phyloP scores from a whole-genome alignment of 2,888 invertebrate genomes.

The Tipula vernalis region DNA sequence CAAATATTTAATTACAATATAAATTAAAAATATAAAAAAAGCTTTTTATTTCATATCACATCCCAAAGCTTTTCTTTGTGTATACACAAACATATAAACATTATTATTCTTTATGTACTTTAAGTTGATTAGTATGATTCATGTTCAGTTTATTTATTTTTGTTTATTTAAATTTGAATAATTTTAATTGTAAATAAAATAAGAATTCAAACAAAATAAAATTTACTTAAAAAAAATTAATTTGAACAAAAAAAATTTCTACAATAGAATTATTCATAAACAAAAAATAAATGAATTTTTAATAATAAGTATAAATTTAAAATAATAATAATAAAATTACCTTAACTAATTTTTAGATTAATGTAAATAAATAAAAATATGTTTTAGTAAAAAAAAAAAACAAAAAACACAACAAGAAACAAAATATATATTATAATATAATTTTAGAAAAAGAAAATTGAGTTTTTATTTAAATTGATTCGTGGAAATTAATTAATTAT shows the following conservation, averaged over 20 bases:
- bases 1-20: neutral
- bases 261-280: constrained; percentile 4
- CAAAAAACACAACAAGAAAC: too few relatives aligned
- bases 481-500: neutral
- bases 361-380: neutral
- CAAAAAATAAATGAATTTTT: neutral
- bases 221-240: neutral
- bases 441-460: neutral
- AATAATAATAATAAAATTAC: neutral
- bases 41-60: neutral
- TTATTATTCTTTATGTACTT: neutral
- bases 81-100: neutral
- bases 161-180: neutral
- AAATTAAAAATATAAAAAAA: neutral
- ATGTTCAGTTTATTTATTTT: neutral
- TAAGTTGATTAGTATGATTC: neutral
- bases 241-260: neutral
- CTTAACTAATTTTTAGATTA: neutral
- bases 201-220: neutral
- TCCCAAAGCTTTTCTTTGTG: neutral
- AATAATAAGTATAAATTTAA: neutral
- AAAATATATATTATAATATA: neutral
- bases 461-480: neutral
- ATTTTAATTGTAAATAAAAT: neutral
- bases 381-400: neutral